These are phyloP conservation scores for Cataglyphis albicans DNA, from an alignment of 2,888 invertebrate species.

Conservation along the genomic window DNA sequence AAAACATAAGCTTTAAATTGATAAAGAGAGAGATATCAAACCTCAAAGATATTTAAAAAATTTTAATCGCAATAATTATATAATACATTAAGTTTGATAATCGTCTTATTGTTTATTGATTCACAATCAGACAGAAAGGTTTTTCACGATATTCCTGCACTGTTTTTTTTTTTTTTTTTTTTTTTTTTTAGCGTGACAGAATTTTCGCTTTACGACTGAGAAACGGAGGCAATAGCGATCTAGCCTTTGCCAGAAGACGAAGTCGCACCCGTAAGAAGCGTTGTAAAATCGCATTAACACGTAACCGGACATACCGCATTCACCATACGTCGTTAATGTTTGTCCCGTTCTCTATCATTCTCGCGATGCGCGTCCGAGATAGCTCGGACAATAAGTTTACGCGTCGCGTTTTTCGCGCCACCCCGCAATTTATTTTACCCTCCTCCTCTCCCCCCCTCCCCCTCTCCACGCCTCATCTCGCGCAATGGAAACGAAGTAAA, in stretches of 20 bases:
- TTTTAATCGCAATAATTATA: neutral
- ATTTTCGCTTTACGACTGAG: slow-evolving; percentile 34
- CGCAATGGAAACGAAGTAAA: slow-evolving; percentile 45
- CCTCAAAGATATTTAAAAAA: no score
- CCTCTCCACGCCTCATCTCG: neutral
- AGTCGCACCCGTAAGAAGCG: slow-evolving; percentile 54
- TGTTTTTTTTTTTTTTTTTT: no score
- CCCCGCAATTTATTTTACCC: slow-evolving; percentile 43
- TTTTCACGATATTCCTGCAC: neutral
- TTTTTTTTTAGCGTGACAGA: neutral
- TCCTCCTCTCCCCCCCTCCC: neutral
- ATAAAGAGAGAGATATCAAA: neutral
- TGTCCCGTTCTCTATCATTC: slow-evolving; percentile 57
- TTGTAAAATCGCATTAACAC: slow-evolving; percentile 67
- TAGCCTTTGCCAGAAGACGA: slow-evolving; percentile 37
- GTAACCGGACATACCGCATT: slow-evolving; percentile 64
- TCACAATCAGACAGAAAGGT: neutral
- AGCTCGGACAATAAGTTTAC: slow-evolving; percentile 50
- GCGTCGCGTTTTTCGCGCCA: neutral
- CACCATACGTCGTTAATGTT: slow-evolving; percentile 58
- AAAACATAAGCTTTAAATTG: neutral
- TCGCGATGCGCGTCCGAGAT: slow-evolving; percentile 36
- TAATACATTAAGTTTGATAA: neutral
- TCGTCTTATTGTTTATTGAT: neutral
- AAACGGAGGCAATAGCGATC: slow-evolving; percentile 27